phyloP scores from a whole-genome alignment of 2,113 vertebrate species.

The Callocephalon fimbriatum region DNA sequence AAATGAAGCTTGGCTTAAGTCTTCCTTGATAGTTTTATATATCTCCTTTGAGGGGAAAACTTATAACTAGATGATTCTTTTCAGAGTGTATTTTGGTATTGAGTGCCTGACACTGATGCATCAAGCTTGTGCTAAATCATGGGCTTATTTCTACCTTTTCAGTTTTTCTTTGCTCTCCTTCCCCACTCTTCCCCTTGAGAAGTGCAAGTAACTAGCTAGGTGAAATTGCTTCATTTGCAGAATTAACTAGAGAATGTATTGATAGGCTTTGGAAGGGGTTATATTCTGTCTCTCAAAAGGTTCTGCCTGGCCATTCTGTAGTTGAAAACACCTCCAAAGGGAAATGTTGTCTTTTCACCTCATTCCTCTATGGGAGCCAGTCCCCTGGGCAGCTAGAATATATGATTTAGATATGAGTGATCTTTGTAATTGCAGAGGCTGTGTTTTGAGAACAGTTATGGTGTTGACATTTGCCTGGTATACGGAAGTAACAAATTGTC shows the following conservation, averaged over 20 bases:
- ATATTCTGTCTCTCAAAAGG: neutral
- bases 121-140: neutral
- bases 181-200: rapidly evolving
- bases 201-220: neutral
- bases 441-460: neutral
- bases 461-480: neutral
- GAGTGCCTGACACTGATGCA: neutral
- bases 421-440: neutral
- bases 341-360: neutral
- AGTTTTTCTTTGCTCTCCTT: neutral
- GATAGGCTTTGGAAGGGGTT: neutral
- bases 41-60: neutral
- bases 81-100: neutral
- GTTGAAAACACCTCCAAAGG: neutral
- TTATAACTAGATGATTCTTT: neutral
- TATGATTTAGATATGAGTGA: neutral
- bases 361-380: neutral
- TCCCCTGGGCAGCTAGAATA: neutral
- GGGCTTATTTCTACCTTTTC: neutral
- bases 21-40: neutral
- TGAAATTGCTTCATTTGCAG: neutral
- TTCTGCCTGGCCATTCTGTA: neutral
- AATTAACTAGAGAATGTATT: neutral
- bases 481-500: neutral
- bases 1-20: neutral